phyloP scores from a whole-genome alignment of 2,797 vertebrate species.

The Alfaro cultratus region DNA sequence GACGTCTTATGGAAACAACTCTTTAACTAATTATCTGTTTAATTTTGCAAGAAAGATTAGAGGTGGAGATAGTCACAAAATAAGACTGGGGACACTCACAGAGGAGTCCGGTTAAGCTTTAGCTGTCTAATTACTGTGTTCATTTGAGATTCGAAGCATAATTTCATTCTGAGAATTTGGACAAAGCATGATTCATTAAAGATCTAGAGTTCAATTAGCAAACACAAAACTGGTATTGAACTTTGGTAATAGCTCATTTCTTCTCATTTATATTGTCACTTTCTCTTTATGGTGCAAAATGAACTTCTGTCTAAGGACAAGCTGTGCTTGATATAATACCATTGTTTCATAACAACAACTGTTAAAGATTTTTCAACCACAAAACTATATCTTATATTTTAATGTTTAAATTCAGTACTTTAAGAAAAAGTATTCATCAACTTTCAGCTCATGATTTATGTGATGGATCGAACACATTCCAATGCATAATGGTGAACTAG shows the following conservation, averaged over 20 bases:
- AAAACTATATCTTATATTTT: background rate
- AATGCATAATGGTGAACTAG: background rate
- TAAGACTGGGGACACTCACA: conserved; percentile 2
- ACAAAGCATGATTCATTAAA: background rate
- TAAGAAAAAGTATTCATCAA: background rate
- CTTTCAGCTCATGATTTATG: background rate
- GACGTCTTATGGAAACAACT: conserved; percentile 2
- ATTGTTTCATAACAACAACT: background rate
- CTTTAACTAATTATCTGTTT: conserved; percentile 3
- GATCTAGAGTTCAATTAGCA: background rate
- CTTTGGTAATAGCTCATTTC: background rate
- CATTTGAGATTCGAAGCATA: background rate
- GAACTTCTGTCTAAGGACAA: background rate
- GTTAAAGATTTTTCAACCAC: background rate
- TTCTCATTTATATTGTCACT: background rate
- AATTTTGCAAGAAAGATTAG: conserved; percentile 27
- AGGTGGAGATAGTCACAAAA: conserved; percentile 28
- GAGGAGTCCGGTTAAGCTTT: conserved; percentile 10
- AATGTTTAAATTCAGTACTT: background rate
- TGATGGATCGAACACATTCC: background rate
- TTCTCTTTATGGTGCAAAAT: background rate
- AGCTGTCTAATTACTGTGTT: background rate
- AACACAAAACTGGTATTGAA: background rate
- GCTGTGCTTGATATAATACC: background rate
- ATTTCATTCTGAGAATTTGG: background rate